These are phyloP conservation scores for Radopholus similis DNA, from an alignment of 1,140 invertebrate species.

Conservation along the genomic window DNA sequence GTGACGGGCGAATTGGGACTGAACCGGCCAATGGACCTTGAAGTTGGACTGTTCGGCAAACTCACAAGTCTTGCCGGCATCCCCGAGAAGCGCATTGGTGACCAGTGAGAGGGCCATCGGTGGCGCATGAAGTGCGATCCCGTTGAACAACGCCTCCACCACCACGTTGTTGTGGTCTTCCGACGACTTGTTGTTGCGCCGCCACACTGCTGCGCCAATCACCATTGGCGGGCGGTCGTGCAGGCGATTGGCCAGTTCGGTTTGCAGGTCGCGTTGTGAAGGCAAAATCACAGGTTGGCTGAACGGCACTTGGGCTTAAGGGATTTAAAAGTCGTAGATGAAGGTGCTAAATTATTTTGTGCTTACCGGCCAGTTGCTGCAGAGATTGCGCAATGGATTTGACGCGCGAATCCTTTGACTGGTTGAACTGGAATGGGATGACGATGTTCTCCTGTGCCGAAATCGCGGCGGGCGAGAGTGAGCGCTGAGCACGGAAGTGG, in stretches of 20 bases:
- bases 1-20: conserved; percentile 19
- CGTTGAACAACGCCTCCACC: conserved; percentile 38
- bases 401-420: too few relatives aligned
- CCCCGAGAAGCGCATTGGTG: conserved; percentile 28
- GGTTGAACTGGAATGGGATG: too few relatives aligned
- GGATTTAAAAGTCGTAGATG: too few relatives aligned
- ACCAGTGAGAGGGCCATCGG: conserved; percentile 34
- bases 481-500: too few relatives aligned
- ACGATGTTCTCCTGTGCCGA: too few relatives aligned
- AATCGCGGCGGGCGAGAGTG: too few relatives aligned
- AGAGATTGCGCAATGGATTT: too few relatives aligned
- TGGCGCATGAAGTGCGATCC: conserved; percentile 29
- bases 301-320: too few relatives aligned
- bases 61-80: conserved; percentile 12
- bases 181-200: conserved; percentile 4
- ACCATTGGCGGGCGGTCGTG: conserved; percentile 32
- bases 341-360: too few relatives aligned
- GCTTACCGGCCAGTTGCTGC: too few relatives aligned
- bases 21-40: neutral
- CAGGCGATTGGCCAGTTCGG: neutral
- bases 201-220: conserved; percentile 33
- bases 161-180: conserved; percentile 8
- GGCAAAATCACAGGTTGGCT: too few relatives aligned
- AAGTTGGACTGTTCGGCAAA: neutral
- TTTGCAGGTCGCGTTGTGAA: neutral